Evolutionary conservation across 2,888 invertebrate species (phyloP), one percentile per base, ranked within the genome.

Genomic region (Urechis unicinctus): DNA sequence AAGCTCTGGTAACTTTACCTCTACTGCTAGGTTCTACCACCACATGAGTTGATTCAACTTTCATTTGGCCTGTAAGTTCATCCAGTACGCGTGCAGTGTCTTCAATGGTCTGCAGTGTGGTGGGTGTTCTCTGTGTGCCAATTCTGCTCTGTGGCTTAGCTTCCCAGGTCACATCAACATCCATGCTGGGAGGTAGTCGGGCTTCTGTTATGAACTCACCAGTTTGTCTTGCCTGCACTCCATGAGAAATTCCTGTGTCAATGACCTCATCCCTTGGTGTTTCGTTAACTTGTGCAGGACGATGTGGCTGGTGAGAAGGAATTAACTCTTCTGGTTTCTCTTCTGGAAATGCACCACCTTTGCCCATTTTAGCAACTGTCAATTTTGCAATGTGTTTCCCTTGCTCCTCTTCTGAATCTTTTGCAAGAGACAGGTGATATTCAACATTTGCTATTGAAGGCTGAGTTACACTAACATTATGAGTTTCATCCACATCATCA

Each of bases 51-150:
- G n/a, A n/a, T 13, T 44, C 30, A 21, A 50, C 52, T 9, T 47
- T 22, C 5, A 48, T 45, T 31, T 55, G 54, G 22, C 49, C 52
- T n/a, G n/a, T n/a, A n/a, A n/a, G n/a, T 36, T 36, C 36, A 36
- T 9, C 36, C 36, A 36, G 9, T 36, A 13, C 36, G 17, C 36
- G 36, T 50, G 49, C 30, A 25, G 58, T 51, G n/a, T 56, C 57
- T 22, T 60, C 57, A 30, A 62, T 60, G 30, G 64, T 50, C n/a
- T 61, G 52, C 44, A 2, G 6, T 28, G 17, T n/a, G 30, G 21
- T 2, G 45, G 9, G 2, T 22, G 53, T 28, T 48, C 28, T 48
- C 29, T 28, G 17, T 25, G 48, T 28, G 1, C 4, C 36, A 36
- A 36, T 36, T 17, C 36, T 36, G 36, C 9, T 13, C 17, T 9